phyloP scores from a whole-genome alignment of 2,888 invertebrate species.

The Drosophila emarginata region DNA sequence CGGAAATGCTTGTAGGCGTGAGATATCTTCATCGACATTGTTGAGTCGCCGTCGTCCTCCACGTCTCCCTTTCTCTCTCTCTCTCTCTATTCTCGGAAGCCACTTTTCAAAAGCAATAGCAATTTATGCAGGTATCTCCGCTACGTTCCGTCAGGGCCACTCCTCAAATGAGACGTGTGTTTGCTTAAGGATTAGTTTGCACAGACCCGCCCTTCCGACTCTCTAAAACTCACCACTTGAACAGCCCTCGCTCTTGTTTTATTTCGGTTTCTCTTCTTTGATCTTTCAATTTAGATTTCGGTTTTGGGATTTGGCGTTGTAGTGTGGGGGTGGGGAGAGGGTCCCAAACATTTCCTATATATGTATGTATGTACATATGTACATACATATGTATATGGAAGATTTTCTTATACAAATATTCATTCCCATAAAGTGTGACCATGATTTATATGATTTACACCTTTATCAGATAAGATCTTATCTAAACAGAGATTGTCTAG shows the following conservation, averaged over 20 bases:
- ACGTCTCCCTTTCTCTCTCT: background rate
- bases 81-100: slow-evolving; percentile 48
- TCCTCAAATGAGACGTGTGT: slow-evolving; percentile 52
- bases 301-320: background rate
- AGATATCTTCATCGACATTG: slow-evolving; percentile 70
- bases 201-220: slow-evolving; percentile 18
- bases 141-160: slow-evolving; percentile 24
- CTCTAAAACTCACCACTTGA: slow-evolving; percentile 48
- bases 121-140: slow-evolving; percentile 69
- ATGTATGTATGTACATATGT: too few relatives aligned
- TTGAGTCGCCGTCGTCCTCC: slow-evolving; percentile 12
- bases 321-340: background rate
- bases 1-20: slow-evolving; percentile 75
- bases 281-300: slow-evolving; percentile 46
- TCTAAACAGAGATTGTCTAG: slow-evolving; percentile 35
- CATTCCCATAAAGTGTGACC: slow-evolving; percentile 47
- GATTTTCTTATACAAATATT: slow-evolving; percentile 44
- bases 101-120: slow-evolving; percentile 37
- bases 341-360: slow-evolving; percentile 1
- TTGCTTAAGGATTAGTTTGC: slow-evolving; percentile 65
- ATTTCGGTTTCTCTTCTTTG: slow-evolving; percentile 39
- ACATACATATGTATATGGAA: background rate
- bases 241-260: slow-evolving; percentile 38
- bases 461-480: slow-evolving; percentile 50
- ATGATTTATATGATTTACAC: slow-evolving; percentile 68